Evolutionary conservation across 2,113 vertebrate genomes (phyloP).

Genomic region (Murina feae): DNA sequence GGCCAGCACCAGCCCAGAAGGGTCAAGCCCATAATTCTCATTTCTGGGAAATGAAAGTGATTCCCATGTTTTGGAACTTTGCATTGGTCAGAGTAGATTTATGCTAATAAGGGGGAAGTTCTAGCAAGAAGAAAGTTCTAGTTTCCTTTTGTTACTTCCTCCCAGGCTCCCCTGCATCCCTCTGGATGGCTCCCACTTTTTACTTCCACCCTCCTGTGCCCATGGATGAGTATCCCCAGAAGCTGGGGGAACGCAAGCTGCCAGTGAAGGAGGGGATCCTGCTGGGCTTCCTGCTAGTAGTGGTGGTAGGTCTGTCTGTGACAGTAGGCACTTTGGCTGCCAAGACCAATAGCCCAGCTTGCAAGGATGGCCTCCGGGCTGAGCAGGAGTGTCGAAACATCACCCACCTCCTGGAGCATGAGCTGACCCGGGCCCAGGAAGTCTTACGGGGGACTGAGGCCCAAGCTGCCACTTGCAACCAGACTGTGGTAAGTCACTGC

Average conservation of each 20-base stretch:
- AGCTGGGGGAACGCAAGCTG: no score
- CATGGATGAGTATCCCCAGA: fast-evolving
- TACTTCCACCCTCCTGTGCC: fast-evolving
- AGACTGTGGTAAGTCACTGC: no score
- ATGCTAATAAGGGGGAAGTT: not conserved
- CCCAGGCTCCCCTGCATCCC: fast-evolving
- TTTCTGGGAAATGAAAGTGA: slow-evolving; percentile 12
- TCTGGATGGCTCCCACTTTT: not conserved
- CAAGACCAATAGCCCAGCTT: fast-evolving
- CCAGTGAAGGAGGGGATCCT: no score
- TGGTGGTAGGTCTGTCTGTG: no score
- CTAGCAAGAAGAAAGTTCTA: not conserved
- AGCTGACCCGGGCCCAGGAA: not conserved
- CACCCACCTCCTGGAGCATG: not conserved
- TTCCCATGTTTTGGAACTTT: no score
- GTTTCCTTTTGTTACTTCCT: not conserved
- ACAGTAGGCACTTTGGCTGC: fast-evolving
- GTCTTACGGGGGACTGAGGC: fast-evolving
- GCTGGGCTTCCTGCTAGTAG: no score
- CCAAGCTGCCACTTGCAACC: no score
- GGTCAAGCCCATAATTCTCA: not conserved
- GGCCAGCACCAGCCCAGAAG: not conserved
- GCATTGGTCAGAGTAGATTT: no score
- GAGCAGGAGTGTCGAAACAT: fast-evolving
- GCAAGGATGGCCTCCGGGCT: not conserved